Base-by-base conservation (phyloP, 2,113 vertebrate genomes). In the Rhodinocichla rosea region DNA sequence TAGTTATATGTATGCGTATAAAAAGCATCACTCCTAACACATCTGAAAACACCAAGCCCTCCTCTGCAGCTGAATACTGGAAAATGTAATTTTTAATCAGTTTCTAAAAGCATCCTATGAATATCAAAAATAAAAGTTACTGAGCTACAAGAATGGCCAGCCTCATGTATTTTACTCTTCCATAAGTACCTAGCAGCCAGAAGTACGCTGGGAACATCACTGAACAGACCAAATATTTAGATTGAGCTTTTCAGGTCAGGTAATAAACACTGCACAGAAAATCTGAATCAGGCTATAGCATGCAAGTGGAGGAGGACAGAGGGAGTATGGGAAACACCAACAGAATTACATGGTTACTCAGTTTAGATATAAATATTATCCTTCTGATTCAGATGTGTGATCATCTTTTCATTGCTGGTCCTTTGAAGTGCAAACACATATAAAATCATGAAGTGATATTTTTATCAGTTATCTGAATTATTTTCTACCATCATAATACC, bases 281-380 rank as follows among this genome's bases (percentile, higher is more conserved):
- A 89, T 80, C 42, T 64, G 56, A 86, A 87, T 74, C 45, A 85
- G 67, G 81, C 74, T 90, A 57, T 9, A 77, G 62, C 55, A 52
- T n/a, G 24, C 30, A 85, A 85, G 82, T 87, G 77, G 50, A 90
- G 86, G 86, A 94, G 78, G 77, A 94, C 56, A 90, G 76, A 77
- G 4, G 59, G 53, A 87, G 44, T 87, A 73, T 32, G 55, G 82
- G 63, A 80, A 96, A 90, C 89, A 92, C 67, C 21, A 18, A 65
- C 0, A 88, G 83, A 94, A 96, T 56, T 92, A 83, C 33, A 77
- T 74, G 64, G 55, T 87, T 94, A 85, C 75, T 67, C 75, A 74
- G 42, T 90, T 77, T 80, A 91, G 67, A 80, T 85, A 91, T 77
- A 95, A 95, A 94, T 91, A 95, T 89, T 94, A 92, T 40, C 60